Conservation (phyloP, 2,888 invertebrate species). For the Muschampia plurimacula region DNA sequence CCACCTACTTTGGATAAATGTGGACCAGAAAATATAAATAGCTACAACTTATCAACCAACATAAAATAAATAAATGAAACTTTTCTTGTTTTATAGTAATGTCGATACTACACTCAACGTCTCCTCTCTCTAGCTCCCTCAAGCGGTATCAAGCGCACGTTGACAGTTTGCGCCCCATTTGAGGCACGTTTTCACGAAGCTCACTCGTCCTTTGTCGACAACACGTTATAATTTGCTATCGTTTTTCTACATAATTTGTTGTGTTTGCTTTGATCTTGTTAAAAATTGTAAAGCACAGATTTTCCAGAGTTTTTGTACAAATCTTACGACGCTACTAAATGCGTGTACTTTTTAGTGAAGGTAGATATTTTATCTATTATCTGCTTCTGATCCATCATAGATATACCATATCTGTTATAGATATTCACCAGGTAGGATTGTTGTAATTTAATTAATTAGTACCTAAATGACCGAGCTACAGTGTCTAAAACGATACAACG, state of each 20-base stretch:
- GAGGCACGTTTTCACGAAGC: slow-evolving; percentile 67
- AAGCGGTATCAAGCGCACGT: slow-evolving; percentile 61
- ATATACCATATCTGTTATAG: no score
- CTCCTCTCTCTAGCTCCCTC: slow-evolving; percentile 43
- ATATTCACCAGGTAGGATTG: no score
- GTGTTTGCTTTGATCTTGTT: not conserved
- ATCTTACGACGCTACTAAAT: no score
- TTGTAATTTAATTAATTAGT: no score
- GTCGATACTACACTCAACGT: slow-evolving; percentile 22
- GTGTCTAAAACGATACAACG: no score
- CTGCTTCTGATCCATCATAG: no score
- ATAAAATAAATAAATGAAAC: no score
- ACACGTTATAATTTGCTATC: slow-evolving; percentile 43
- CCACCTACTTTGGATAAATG: no score
- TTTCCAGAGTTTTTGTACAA: not conserved
- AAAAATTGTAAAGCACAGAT: not conserved
- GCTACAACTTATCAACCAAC: not conserved
- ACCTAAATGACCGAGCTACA: no score
- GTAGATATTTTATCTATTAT: no score
- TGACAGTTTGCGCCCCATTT: slow-evolving; percentile 75
- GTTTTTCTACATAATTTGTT: not conserved
- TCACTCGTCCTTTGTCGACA: slow-evolving; percentile 56
- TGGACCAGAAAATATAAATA: not conserved
- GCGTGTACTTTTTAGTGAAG: no score
- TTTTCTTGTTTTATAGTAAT: not conserved